Conservation (phyloP, 2,797 vertebrate genomes). For the Bradypus variegatus region DNA sequence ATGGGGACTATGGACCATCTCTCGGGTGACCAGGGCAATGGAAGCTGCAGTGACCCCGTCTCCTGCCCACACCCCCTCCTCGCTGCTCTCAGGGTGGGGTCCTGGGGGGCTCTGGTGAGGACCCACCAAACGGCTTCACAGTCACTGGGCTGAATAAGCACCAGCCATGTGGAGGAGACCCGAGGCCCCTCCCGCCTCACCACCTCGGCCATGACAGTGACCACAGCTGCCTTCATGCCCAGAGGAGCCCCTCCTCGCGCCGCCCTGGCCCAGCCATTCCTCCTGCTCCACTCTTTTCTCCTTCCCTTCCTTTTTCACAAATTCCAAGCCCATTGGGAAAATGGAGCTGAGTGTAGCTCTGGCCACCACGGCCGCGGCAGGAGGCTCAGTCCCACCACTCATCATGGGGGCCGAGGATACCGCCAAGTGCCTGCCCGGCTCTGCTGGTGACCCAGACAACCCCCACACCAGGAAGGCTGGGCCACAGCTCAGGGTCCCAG, state of each 20-base stretch:
- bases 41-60: no score
- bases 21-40: no score
- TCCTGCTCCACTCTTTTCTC: accelerated
- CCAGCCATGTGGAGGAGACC: accelerated
- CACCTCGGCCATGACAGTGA: neutral
- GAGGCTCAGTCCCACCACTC: no score
- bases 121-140: neutral
- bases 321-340: neutral
- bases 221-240: no score
- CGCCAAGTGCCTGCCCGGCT: no score
- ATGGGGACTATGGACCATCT: accelerated
- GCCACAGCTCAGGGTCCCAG: no score
- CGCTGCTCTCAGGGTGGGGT: neutral
- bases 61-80: neutral
- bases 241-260: no score
- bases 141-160: neutral
- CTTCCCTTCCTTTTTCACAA: neutral
- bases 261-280: neutral
- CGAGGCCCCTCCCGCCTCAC: neutral
- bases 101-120: accelerated
- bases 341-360: neutral
- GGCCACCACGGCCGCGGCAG: no score
- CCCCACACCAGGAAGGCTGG: no score
- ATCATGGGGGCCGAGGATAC: no score
- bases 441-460: no score